A percentile compares a stretch with the other conserved stretches of the same genome.
Evolutionary conservation across 2,888 invertebrate genomes (phyloP).

Genomic region (Thymelicus lineola): DNA sequence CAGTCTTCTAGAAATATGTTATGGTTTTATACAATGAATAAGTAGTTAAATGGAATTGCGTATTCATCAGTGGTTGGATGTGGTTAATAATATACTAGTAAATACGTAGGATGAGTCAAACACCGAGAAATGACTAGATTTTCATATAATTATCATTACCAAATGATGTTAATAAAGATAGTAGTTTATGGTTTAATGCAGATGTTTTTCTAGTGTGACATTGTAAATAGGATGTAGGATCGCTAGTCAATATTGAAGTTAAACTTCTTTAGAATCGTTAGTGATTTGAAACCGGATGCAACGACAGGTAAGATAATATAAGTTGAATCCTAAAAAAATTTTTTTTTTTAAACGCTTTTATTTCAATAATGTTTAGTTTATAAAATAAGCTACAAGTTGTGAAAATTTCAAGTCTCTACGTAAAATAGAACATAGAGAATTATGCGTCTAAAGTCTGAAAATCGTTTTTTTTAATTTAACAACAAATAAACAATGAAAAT

Average conservation of each 20-base stretch:
- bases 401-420: too few species aligned
- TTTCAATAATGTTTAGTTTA: too few species aligned
- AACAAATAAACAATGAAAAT: too few species aligned
- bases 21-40: neutral
- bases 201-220: slow-evolving; percentile 3
- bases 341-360: too few species aligned
- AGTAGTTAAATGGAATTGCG: neutral
- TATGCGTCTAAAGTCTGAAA: too few species aligned
- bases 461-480: too few species aligned
- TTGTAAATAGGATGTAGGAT: neutral
- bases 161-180: slow-evolving; percentile 21
- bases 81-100: neutral
- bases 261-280: too few species aligned
- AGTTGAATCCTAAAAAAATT: too few species aligned
- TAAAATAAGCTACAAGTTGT: too few species aligned
- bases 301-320: too few species aligned
- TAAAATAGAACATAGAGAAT: too few species aligned
- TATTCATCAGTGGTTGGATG: neutral
- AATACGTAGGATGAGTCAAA: slow-evolving; percentile 22
- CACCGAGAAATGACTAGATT: slow-evolving; percentile 6
- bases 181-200: slow-evolving; percentile 13
- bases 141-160: slow-evolving; percentile 10
- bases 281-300: too few species aligned
- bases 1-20: neutral
- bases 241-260: neutral